These are phyloP conservation scores for Aspidiotus rigidus DNA, from an alignment of 2,888 invertebrate species.

Conservation along the genomic window DNA sequence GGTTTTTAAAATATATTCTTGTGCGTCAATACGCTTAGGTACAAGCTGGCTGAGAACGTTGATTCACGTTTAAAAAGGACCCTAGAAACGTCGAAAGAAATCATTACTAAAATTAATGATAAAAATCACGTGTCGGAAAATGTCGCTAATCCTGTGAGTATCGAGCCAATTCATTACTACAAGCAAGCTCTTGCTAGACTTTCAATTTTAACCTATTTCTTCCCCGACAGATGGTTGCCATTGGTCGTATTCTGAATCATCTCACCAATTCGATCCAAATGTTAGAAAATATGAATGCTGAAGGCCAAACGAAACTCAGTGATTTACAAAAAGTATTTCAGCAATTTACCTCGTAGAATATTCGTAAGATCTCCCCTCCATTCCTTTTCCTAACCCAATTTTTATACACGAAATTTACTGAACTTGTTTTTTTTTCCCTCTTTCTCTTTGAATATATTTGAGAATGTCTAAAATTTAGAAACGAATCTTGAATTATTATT, in stretches of 20 bases:
- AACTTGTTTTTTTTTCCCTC: neutral
- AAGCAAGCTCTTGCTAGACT: neutral
- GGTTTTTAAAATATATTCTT: too few species aligned
- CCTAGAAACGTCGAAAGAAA: conserved; percentile 25
- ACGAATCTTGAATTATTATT: too few species aligned
- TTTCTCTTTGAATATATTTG: too few species aligned
- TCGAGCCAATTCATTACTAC: neutral
- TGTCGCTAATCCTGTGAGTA: conserved; percentile 20
- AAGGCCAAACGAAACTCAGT: conserved; percentile 18
- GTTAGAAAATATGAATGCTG: conserved; percentile 21
- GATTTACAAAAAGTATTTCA: conserved; percentile 25
- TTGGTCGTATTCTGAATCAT: conserved; percentile 24
- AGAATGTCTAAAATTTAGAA: too few species aligned
- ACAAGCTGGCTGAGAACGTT: conserved; percentile 25
- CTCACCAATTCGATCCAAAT: conserved; percentile 27
- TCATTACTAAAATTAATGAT: conserved; percentile 28
- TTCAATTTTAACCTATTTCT: neutral
- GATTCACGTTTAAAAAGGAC: conserved; percentile 24
- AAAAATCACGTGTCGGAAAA: conserved; percentile 26
- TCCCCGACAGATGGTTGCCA: conserved; percentile 18
- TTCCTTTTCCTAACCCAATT: neutral
- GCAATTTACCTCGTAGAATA: conserved; percentile 12
- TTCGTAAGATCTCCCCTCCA: neutral
- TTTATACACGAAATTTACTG: conserved; percentile 5
- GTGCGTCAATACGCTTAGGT: neutral